These are phyloP conservation scores for Miltochrista miniata DNA, from an alignment of 2,888 invertebrate species.

Conservation along the genomic window DNA sequence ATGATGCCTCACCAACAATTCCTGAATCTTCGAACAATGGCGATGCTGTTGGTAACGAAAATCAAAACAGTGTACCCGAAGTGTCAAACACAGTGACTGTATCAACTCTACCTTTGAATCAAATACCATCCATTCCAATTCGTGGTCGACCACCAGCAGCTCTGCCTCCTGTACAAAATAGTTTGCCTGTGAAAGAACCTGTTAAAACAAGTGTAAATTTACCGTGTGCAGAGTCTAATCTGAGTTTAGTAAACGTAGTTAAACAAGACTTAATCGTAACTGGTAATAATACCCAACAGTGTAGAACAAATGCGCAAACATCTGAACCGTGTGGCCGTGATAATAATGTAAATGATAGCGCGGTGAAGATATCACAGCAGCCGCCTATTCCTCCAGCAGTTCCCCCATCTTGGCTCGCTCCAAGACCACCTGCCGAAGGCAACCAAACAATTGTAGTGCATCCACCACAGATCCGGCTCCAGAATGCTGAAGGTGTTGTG, in stretches of 20 bases:
- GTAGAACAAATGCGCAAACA: slow-evolving; percentile 30
- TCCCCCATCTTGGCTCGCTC: slow-evolving; percentile 69
- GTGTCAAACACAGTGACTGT: slow-evolving; percentile 37
- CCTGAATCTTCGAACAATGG: slow-evolving; percentile 41
- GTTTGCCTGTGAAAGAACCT: slow-evolving; percentile 31
- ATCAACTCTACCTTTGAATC: slow-evolving; percentile 56
- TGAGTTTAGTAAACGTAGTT: slow-evolving; percentile 23
- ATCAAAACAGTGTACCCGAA: slow-evolving; percentile 27
- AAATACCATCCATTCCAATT: slow-evolving; percentile 71
- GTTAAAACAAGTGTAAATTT: slow-evolving; percentile 23
- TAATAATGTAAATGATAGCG: slow-evolving; percentile 35
- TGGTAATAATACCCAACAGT: slow-evolving; percentile 26
- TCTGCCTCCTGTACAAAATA: slow-evolving; percentile 44
- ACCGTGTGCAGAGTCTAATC: slow-evolving; percentile 25
- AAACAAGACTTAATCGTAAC: slow-evolving; percentile 30
- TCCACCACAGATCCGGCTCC: slow-evolving; percentile 64
- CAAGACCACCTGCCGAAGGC: slow-evolving; percentile 40
- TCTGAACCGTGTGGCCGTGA: slow-evolving; percentile 32
- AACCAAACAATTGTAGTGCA: slow-evolving; percentile 45
- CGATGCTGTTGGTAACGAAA: slow-evolving; percentile 28
- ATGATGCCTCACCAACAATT: slow-evolving; percentile 59
- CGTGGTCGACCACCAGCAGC: slow-evolving; percentile 48
- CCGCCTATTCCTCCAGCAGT: slow-evolving; percentile 71
- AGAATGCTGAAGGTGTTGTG: slow-evolving; percentile 55
- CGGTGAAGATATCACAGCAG: slow-evolving; percentile 41